Base-by-base conservation (phyloP, 2,888 invertebrate genomes). In the Sphaerophoria rueppellii region DNA sequence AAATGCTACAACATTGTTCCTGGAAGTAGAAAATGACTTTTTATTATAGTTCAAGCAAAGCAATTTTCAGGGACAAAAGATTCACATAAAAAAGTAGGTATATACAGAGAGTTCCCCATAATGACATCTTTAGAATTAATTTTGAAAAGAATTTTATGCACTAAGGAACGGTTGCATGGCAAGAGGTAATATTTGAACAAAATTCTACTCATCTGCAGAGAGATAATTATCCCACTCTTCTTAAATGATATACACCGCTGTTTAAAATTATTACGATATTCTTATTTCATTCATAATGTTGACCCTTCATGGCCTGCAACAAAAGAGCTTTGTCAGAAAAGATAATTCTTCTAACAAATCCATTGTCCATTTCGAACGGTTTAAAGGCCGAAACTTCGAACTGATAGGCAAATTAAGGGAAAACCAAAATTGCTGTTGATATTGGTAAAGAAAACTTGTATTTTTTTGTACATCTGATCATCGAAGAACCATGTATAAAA, bases 1-100 rank as follows among this genome's bases (percentile, higher is more conserved):
- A 46, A 52, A 60, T 60, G 58, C 58, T 71, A 81, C 48, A 48
- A 43, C 48, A 73, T 61, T 78, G 78, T 78, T 78, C 16, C 52
- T 57, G 55, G 50, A 40, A 46, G 40, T 55, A 43, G 50, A 69
- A 61, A 72, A 60, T 71, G 12, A 35, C 12, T 77, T 71, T 72
- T 48, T 52, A 69, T 48, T 72, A 52, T 71, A 5, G 58, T 16
- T 40, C 40, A 60, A 52, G 43, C 75, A 73, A 60, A 52, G 43
- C 75, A 73, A 65, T 54, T 73, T 37, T 9, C 55, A 24, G n/a
- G 35, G 52, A 74, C 54, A 46, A 71, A 58, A 9, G 16, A 2
- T 58, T 65, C 43, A 16, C 9, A 2, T 32, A 67, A 52, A 32
- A 46, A 52, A 24, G 9, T 9, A 24, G 16, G 9, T 1, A 50